phyloP scores from a whole-genome alignment of 2,888 invertebrate genomes.

The Erynnis tages region DNA sequence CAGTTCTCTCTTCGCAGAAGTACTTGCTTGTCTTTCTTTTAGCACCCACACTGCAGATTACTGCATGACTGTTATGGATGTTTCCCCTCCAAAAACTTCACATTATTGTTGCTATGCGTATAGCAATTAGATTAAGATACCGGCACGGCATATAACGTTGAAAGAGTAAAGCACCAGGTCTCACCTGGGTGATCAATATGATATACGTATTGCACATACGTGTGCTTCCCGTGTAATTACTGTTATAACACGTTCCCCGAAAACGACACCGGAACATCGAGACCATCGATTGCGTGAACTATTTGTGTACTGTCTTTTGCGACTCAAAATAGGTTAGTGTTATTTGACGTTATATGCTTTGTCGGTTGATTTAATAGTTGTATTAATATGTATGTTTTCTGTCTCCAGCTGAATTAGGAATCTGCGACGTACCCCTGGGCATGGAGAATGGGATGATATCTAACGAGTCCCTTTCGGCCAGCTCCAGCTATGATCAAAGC shows the following conservation, averaged over 20 bases:
- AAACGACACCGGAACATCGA: too few relatives aligned
- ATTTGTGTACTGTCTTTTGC: too few relatives aligned
- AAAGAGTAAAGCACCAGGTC: too few relatives aligned
- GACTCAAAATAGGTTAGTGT: too few relatives aligned
- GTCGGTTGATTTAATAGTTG: constrained; percentile 2
- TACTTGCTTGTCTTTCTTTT: constrained; percentile 21
- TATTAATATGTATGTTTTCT: constrained; percentile 10
- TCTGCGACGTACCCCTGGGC: constrained; percentile 88
- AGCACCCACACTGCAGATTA: constrained; percentile 16
- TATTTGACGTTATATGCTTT: constrained; percentile 23
- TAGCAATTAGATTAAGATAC: constrained; percentile 15
- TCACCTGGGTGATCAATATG: too few relatives aligned
- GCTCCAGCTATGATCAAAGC: constrained; percentile 92
- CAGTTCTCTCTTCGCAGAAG: constrained; percentile 13
- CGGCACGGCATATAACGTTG: constrained; percentile 23
- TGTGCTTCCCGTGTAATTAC: too few relatives aligned
- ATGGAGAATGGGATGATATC: constrained; percentile 94
- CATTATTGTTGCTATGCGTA: constrained; percentile 6
- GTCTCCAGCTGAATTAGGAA: constrained; percentile 77
- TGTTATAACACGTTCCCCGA: too few relatives aligned
- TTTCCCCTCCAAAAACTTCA: constrained; percentile 1
- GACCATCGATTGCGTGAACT: too few relatives aligned
- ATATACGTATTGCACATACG: too few relatives aligned
- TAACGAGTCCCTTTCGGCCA: constrained; percentile 91
- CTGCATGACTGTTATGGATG: constrained; percentile 22